Percentiles rank a stretch among this genome's conserved stretches.
Conservation (phyloP, 2,113 vertebrate genomes). For the Protomyctophum bolini region DNA sequence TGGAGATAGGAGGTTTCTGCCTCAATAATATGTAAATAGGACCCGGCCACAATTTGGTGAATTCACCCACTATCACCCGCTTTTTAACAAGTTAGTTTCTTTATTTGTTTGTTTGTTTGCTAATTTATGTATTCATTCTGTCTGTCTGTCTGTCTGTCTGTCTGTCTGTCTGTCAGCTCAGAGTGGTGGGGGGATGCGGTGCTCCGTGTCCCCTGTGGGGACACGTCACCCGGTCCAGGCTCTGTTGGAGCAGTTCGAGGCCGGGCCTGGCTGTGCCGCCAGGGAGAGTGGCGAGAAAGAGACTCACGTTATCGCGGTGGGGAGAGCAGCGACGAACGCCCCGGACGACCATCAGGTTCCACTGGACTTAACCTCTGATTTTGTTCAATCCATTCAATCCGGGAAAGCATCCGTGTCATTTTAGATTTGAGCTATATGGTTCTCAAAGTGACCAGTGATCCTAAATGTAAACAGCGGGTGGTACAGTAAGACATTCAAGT, state of each 20-base stretch:
- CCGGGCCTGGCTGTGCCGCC: conserved; percentile 73
- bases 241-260: conserved; percentile 74
- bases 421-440: no score
- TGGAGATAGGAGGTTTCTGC: no score
- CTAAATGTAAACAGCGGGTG: no score
- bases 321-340: conserved; percentile 34
- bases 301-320: conserved; percentile 76
- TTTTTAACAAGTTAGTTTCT: not conserved
- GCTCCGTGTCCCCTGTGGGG: conserved; percentile 51
- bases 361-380: not conserved
- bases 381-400: no score
- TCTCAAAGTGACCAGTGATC: no score
- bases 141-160: not conserved
- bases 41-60: no score
- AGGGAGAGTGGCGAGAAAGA: conserved; percentile 70
- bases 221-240: conserved; percentile 71
- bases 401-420: no score
- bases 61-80: no score
- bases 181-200: conserved; percentile 33
- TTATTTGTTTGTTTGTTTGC: not conserved
- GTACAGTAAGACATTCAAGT: no score
- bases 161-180: conserved; percentile 45
- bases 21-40: no score
- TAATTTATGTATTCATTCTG: not conserved
- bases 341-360: conserved; percentile 33